A percentile compares a stretch with the other conserved stretches of the same genome.
Conservation (phyloP, 2,113 vertebrate genomes). For the Gallinago paraguaiae region DNA sequence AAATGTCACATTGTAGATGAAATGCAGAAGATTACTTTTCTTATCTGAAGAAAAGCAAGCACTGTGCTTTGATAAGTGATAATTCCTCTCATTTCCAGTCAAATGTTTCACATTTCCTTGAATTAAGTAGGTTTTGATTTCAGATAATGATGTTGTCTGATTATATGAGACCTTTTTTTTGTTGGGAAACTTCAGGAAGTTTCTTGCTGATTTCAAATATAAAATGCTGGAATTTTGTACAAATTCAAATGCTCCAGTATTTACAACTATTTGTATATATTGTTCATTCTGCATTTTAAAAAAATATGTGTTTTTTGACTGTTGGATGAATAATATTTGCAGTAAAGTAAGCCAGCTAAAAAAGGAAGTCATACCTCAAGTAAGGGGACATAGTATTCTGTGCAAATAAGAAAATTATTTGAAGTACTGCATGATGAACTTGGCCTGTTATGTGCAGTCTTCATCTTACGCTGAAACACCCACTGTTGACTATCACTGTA, state of each 20-base stretch:
- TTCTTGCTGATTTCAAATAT: background rate
- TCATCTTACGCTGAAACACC: background rate
- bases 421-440: background rate
- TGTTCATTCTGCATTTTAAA: background rate
- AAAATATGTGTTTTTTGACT: background rate
- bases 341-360: background rate
- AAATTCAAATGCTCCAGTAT: background rate
- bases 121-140: conserved; percentile 34
- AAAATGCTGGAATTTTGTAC: background rate
- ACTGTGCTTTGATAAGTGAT: background rate
- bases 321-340: background rate
- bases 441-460: background rate
- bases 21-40: background rate
- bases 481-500: background rate
- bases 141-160: background rate
- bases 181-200: background rate
- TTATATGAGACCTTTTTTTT: background rate
- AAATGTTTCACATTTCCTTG: conserved; percentile 15
- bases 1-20: background rate
- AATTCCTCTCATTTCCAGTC: conserved; percentile 37
- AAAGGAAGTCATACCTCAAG: background rate
- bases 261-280: background rate
- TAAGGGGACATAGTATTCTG: background rate
- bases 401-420: background rate
- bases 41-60: background rate